Evolutionary conservation across 2,888 invertebrate species (phyloP), one percentile per base, ranked within the genome.

Genomic region (Tineola bisselliella): DNA sequence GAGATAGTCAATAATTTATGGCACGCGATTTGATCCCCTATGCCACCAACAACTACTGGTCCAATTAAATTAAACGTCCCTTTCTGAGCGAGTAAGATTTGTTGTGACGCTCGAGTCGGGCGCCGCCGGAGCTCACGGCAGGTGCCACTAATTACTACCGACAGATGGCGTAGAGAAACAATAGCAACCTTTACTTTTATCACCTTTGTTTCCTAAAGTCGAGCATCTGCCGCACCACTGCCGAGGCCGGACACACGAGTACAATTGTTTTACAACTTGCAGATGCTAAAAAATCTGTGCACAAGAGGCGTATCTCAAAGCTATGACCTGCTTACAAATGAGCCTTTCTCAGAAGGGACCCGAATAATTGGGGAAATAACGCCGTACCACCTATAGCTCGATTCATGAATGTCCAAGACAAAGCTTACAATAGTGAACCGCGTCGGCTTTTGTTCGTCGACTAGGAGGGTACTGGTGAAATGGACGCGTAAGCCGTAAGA

Each of bases 401-500:
- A 60, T 60, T 60, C 48, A 59, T 44, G 25, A 48, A 60, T 44
- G 18, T 38, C 43, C n/a, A 43, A 59, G 44, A 59, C 59, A 59
- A 59, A 43, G 44, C 43, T 11, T 44, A 43, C 59, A 44, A 56
- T 56, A 56, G 56, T 56, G 30, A 56, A n/a, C 56, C 12, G 38
- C n/a, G 38, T 17, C 25, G n/a, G 3, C 25, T 25, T 19, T 30
- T 25, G 30, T 56, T 25, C 19, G 17, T n/a, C 56, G 8, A 15
- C 48, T 48, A 17, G 56, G 56, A 18, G 33, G 58, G 15, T 54
- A 30, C 15, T 15, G 58, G 58, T 33, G 58, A 58, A 58, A 58
- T 58, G 58, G 58, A 33, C 67, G 69, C 72, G 76, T 80, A 79
- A 78, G 68, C 65, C 72, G 76, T 76, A 77, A 76, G 67, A 72